These are phyloP conservation scores for Phalacrocorax pelagicus DNA, from an alignment of 2,113 vertebrate species.

Conservation along the genomic window DNA sequence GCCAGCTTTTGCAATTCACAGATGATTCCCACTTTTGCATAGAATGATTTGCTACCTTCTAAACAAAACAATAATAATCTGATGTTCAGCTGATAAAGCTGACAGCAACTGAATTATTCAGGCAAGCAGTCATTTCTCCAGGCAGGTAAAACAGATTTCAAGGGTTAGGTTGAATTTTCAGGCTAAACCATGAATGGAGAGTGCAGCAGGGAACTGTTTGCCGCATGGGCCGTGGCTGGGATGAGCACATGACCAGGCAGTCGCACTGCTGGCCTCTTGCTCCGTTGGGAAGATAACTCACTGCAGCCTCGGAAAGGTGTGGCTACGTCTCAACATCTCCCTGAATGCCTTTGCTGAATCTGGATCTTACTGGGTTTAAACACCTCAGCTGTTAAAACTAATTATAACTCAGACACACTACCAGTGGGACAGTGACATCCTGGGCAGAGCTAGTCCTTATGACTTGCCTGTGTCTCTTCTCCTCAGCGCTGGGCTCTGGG, in stretches of 20 bases:
- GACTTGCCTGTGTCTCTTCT: accelerated
- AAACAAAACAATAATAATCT: background rate
- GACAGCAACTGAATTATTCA: conserved; percentile 21
- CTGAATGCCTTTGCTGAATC: background rate
- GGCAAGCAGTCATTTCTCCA: conserved; percentile 6
- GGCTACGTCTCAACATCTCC: background rate
- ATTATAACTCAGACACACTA: background rate
- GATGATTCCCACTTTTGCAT: background rate
- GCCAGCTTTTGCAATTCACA: conserved; percentile 5
- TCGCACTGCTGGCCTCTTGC: background rate
- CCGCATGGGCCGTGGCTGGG: accelerated
- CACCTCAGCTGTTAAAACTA: background rate
- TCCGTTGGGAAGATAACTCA: background rate
- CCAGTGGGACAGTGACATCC: background rate
- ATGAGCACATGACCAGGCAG: background rate
- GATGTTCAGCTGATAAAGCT: conserved; percentile 25
- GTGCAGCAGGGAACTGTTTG: background rate
- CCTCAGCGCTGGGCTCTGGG: background rate
- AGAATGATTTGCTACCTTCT: conserved; percentile 10
- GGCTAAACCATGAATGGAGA: background rate
- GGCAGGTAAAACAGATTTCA: conserved; percentile 1
- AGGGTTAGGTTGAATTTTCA: background rate
- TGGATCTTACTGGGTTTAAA: background rate
- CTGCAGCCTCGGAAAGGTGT: background rate
- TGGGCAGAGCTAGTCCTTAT: background rate